Percentiles rank a stretch among this genome's conserved stretches.
phyloP scores from a whole-genome alignment of 2,113 vertebrate genomes.

The Pristiophorus japonicus region DNA sequence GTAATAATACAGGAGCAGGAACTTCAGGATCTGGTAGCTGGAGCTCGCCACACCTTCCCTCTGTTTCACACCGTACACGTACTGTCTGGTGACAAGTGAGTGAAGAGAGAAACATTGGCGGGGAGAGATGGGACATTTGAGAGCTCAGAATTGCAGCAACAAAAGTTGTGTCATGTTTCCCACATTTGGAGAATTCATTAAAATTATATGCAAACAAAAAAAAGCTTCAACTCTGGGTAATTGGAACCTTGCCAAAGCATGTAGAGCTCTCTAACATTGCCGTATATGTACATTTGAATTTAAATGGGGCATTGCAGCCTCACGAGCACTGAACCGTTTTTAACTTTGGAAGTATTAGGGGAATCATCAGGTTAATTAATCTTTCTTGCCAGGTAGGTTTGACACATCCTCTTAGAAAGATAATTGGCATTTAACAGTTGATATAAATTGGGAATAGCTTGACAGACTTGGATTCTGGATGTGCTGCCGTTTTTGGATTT shows the following conservation, averaged over 20 bases:
- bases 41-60: neutral
- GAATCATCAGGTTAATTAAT: neutral
- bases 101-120: neutral
- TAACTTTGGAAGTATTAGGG: neutral
- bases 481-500: neutral
- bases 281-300: constrained; percentile 35
- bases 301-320: constrained; percentile 1
- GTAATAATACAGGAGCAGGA: neutral
- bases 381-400: neutral
- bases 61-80: neutral
- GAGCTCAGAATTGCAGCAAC: neutral
- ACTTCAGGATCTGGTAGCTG: neutral
- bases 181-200: neutral
- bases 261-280: neutral
- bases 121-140: neutral
- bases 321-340: neutral
- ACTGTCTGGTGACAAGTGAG: neutral
- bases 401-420: neutral
- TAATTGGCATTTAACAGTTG: constrained; percentile 11
- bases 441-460: neutral
- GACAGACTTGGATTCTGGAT: neutral
- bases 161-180: neutral
- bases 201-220: constrained; percentile 1
- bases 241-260: constrained; percentile 9
- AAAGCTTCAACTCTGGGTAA: neutral